phyloP scores from a whole-genome alignment of 2,113 vertebrate species.

The Catharus fuscescens region DNA sequence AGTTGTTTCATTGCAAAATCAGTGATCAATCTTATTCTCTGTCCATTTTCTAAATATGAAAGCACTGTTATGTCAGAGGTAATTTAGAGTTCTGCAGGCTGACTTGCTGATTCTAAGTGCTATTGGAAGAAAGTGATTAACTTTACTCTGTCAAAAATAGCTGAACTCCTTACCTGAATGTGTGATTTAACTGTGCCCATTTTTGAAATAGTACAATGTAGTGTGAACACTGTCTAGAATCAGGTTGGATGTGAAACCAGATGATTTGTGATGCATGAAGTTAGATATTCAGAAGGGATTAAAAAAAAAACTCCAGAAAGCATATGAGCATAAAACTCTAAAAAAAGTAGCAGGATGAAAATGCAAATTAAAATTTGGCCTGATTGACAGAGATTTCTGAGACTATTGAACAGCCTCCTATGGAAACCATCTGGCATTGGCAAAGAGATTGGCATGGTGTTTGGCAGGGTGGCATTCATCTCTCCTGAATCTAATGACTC shows the following conservation, averaged over 20 bases:
- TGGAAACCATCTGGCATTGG: slow-evolving; percentile 18
- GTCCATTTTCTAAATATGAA: neutral
- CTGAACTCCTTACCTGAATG: neutral
- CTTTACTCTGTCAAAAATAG: neutral
- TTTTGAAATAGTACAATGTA: neutral
- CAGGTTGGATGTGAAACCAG: neutral
- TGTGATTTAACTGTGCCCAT: neutral
- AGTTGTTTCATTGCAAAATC: neutral
- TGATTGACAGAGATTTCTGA: neutral
- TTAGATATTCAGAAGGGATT: neutral
- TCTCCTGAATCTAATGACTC: neutral
- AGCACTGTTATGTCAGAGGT: neutral
- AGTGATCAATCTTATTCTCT: neutral
- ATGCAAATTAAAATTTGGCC: neutral
- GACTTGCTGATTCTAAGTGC: neutral
- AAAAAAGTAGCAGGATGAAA: neutral
- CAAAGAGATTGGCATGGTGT: neutral
- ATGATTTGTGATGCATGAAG: neutral
- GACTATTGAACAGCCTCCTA: neutral
- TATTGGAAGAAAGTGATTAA: neutral
- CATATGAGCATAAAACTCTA: neutral
- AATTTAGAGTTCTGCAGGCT: neutral
- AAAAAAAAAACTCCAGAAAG: neutral
- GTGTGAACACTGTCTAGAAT: neutral
- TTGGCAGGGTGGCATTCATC: neutral